Percentiles rank a stretch among this genome's conserved stretches.
Evolutionary conservation across 2,888 invertebrate genomes (phyloP).

Genomic region (Heteromyza rotundicornis): DNA sequence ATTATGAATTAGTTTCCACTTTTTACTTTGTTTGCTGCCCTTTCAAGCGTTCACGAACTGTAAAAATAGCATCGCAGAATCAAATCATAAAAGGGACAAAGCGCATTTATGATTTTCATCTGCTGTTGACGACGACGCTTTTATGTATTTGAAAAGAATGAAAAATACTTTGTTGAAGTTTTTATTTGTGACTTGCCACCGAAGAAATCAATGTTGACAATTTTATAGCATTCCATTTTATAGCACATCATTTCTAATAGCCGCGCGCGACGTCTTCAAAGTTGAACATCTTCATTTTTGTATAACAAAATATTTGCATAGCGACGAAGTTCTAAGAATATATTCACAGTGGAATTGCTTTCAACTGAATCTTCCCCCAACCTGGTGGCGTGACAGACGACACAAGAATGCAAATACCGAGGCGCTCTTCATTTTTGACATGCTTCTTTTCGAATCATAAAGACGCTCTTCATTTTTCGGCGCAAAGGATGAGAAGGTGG

Average conservation of each 20-base stretch:
- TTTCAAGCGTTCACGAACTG: neutral
- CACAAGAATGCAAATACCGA: neutral
- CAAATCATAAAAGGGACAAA: no score
- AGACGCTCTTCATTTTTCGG: neutral
- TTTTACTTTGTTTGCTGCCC: neutral
- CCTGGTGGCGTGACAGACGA: neutral
- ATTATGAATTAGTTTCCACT: slow-evolving; percentile 30
- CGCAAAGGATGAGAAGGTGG: neutral
- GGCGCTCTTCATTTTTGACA: slow-evolving; percentile 5
- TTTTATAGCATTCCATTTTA: slow-evolving; percentile 34
- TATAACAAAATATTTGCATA: slow-evolving; percentile 20
- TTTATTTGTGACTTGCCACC: slow-evolving; percentile 11
- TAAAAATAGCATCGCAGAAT: neutral
- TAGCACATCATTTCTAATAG: slow-evolving; percentile 1
- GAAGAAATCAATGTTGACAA: slow-evolving; percentile 28
- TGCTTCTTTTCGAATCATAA: neutral
- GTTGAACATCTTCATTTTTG: no score
- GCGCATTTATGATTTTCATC: neutral
- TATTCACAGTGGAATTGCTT: neutral
- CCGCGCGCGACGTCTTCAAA: no score
- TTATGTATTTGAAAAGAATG: neutral
- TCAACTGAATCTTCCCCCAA: neutral
- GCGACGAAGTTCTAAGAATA: neutral
- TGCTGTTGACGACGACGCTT: neutral
- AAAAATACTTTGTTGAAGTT: slow-evolving; percentile 12